Percentiles rank a stretch among this genome's conserved stretches.
phyloP scores from a whole-genome alignment of 2,113 vertebrate species.

The Terrapene triunguis region DNA sequence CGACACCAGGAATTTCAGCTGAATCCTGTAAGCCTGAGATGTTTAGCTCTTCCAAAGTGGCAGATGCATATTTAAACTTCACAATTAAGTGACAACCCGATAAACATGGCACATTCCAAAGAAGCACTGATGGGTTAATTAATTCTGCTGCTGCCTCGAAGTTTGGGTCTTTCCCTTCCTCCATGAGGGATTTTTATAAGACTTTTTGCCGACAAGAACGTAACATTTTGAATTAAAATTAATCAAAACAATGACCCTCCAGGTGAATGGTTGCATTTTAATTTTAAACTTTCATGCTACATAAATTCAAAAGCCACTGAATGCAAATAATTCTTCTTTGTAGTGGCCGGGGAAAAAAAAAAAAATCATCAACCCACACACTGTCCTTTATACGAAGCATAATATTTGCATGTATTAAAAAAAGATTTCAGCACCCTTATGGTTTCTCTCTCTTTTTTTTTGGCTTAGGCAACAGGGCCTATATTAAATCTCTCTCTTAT shows the following conservation, averaged over 20 bases:
- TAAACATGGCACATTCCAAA: conserved; percentile 31
- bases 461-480: background rate
- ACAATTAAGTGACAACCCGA: conserved; percentile 20
- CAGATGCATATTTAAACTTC: conserved; percentile 1
- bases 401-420: background rate
- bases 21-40: conserved; percentile 3
- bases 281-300: conserved; percentile 3
- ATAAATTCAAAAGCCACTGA: conserved; percentile 39
- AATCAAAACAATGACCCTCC: conserved; percentile 39
- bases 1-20: conserved; percentile 1
- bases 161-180: background rate
- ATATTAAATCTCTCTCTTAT: background rate
- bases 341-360: background rate
- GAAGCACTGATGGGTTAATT: conserved; percentile 29
- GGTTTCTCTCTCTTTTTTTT: background rate
- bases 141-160: background rate
- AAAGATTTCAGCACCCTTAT: background rate
- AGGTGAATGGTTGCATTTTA: conserved; percentile 39
- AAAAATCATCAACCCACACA: background rate
- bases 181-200: background rate
- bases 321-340: background rate
- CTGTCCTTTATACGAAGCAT: background rate
- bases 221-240: conserved; percentile 43
- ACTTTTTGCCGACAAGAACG: conserved; percentile 7
- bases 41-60: background rate